phyloP scores from a whole-genome alignment of 2,888 invertebrate genomes.

The Mactromeris polynyma region DNA sequence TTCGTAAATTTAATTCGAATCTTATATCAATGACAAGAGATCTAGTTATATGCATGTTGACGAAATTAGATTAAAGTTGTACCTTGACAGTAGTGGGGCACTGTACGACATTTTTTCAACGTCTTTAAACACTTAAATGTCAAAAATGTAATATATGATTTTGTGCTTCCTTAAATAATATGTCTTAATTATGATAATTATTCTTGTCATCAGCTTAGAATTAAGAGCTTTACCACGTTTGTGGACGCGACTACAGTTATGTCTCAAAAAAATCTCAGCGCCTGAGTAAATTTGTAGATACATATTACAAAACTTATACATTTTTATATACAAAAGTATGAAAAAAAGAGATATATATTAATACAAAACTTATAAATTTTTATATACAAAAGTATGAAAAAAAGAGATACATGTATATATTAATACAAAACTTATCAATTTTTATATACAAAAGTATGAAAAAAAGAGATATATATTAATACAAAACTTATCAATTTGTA shows the following conservation, averaged over 20 bases:
- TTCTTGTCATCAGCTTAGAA: not conserved
- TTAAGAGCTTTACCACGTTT: not conserved
- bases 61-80: constrained; percentile 29
- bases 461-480: too few relatives aligned
- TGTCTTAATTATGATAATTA: constrained; percentile 48
- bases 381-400: too few relatives aligned
- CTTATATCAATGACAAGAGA: constrained; percentile 18
- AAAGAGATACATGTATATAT: too few relatives aligned
- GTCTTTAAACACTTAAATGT: constrained; percentile 32
- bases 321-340: too few relatives aligned
- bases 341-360: too few relatives aligned
- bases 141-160: constrained; percentile 34
- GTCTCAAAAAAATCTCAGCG: not conserved
- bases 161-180: constrained; percentile 33
- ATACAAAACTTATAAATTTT: too few relatives aligned
- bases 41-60: not conserved
- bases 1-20: constrained; percentile 26
- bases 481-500: too few relatives aligned
- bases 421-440: too few relatives aligned
- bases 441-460: too few relatives aligned
- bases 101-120: constrained; percentile 14
- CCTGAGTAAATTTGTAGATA: too few relatives aligned
- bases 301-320: too few relatives aligned
- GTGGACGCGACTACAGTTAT: not conserved
- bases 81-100: constrained; percentile 27